A percentile compares a stretch with the other conserved stretches of the same genome.
phyloP scores from a whole-genome alignment of 2,113 vertebrate species.

The Rhinichthys klamathensis region DNA sequence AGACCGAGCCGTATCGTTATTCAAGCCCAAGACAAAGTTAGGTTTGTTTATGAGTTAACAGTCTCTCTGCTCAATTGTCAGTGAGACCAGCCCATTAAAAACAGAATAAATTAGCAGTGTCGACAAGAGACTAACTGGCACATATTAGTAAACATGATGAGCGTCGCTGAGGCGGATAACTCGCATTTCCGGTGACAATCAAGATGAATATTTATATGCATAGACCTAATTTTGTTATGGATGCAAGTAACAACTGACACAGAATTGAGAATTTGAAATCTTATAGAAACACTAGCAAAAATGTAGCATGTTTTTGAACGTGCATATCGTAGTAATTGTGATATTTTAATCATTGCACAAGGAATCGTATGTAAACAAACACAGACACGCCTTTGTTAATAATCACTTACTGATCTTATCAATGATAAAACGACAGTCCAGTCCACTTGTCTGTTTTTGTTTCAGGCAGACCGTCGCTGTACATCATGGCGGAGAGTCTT shows the following conservation, averaged over 20 bases:
- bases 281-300: neutral
- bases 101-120: slow-evolving; percentile 43
- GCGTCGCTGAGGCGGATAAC: slow-evolving; percentile 34
- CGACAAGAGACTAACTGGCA: slow-evolving; percentile 52
- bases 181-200: slow-evolving; percentile 40
- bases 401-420: neutral
- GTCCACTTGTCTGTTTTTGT: neutral
- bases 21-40: slow-evolving; percentile 14
- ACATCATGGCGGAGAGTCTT: neutral
- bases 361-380: neutral
- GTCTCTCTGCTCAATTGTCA: slow-evolving; percentile 17
- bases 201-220: slow-evolving; percentile 55
- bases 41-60: slow-evolving; percentile 4
- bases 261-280: neutral
- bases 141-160: slow-evolving; percentile 52
- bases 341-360: neutral
- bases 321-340: neutral
- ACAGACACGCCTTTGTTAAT: neutral
- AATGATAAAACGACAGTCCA: neutral
- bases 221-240: neutral
- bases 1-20: neutral
- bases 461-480: neutral
- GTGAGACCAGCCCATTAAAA: slow-evolving; percentile 35
- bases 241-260: neutral
- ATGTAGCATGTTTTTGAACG: neutral